Evolutionary conservation across 2,888 invertebrate genomes (phyloP).

Genomic region (Julus scanicus): DNA sequence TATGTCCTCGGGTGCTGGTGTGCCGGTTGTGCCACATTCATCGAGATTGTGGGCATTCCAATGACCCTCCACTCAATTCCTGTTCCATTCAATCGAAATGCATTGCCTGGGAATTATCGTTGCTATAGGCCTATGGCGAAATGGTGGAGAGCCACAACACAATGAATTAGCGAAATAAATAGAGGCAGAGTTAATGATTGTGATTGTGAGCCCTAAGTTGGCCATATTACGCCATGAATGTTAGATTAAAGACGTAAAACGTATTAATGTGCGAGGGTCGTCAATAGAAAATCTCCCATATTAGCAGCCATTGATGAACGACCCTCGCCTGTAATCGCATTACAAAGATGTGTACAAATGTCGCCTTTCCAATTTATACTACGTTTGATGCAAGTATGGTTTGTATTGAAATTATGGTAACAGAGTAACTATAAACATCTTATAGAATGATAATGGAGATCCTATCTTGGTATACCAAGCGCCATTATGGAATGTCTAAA

Average conservation of each 20-base stretch:
- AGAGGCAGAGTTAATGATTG: not conserved
- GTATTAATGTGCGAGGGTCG: not conserved
- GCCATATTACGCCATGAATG: not conserved
- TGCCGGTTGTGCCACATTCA: conserved; percentile 3
- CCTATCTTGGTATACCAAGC: no score
- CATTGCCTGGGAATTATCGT: not conserved
- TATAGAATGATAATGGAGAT: no score
- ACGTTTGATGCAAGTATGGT: no score
- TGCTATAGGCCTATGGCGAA: not conserved
- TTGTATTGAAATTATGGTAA: no score
- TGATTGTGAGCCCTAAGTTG: not conserved
- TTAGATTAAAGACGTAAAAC: not conserved
- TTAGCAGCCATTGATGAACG: no score
- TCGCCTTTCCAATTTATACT: no score
- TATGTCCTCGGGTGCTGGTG: conserved; percentile 15
- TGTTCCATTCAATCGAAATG: not conserved
- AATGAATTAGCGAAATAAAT: conserved; percentile 23
- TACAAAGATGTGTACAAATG: no score
- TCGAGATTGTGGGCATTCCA: conserved; percentile 19
- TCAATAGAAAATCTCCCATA: not conserved
- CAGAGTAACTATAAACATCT: no score
- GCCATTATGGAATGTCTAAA: not conserved
- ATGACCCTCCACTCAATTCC: not conserved
- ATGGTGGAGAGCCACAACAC: not conserved
- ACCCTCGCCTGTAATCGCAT: no score